phyloP scores from a whole-genome alignment of 2,113 vertebrate genomes.

The Meles meles region DNA sequence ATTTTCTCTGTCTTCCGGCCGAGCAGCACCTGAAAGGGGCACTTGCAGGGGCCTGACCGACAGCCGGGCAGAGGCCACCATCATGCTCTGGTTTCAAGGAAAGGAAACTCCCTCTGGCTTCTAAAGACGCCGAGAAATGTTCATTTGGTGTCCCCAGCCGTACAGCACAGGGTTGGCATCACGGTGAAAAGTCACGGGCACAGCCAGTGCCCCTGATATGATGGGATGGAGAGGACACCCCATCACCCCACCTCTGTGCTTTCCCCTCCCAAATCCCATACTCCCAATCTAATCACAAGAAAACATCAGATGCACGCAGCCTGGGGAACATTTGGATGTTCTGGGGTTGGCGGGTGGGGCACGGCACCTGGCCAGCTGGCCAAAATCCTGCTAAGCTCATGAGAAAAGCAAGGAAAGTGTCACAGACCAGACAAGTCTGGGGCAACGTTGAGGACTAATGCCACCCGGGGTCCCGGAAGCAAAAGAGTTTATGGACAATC shows the following conservation, averaged over 20 bases:
- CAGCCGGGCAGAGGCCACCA: accelerated
- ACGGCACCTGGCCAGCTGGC: not conserved
- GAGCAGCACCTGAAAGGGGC: not conserved
- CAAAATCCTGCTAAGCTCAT: too few species aligned
- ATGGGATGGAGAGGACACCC: accelerated
- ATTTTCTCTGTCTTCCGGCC: not conserved
- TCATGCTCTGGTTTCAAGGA: not conserved
- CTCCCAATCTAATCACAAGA: not conserved
- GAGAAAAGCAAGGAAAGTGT: not conserved
- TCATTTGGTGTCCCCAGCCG: not conserved
- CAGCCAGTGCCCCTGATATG: not conserved
- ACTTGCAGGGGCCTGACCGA: not conserved
- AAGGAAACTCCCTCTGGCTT: not conserved
- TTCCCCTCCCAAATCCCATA: not conserved
- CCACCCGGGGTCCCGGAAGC: accelerated
- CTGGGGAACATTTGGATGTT: not conserved
- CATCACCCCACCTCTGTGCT: not conserved
- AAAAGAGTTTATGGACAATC: not conserved
- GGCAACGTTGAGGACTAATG: accelerated
- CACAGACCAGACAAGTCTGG: not conserved
- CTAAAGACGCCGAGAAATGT: not conserved
- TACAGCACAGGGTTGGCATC: not conserved
- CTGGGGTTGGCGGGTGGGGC: not conserved
- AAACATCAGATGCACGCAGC: not conserved
- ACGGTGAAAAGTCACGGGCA: accelerated